A percentile compares a stretch with the other conserved stretches of the same genome.
Evolutionary conservation across 1,140 invertebrate species (phyloP).

Genomic region (Heterodera carotae): DNA sequence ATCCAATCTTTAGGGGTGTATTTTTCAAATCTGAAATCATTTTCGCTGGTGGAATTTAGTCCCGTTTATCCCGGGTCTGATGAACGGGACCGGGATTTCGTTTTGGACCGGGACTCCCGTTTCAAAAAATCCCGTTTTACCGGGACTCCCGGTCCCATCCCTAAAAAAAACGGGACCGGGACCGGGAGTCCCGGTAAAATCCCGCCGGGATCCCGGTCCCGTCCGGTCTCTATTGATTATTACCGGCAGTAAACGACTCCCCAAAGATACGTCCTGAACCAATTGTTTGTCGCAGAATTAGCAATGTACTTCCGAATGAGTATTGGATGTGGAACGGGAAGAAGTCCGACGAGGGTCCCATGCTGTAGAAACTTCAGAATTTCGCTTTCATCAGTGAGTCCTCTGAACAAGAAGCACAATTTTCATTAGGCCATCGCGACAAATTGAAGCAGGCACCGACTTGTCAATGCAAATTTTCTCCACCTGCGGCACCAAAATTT

Average conservation of each 20-base stretch:
- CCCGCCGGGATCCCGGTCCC: no score
- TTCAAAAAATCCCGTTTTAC: no score
- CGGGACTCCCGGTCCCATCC: no score
- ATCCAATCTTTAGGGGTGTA: no score
- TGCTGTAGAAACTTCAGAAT: slow-evolving; percentile 98
- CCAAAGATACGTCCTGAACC: slow-evolving; percentile 98
- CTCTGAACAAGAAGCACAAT: slow-evolving; percentile 72
- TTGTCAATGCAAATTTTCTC: slow-evolving; percentile 99
- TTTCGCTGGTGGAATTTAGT: no score
- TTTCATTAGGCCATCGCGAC: slow-evolving; percentile 14
- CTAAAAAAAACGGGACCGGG: no score
- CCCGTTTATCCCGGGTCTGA: no score
- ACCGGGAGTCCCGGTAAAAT: no score
- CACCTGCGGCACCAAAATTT: slow-evolving; percentile 97
- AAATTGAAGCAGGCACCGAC: slow-evolving; percentile 70
- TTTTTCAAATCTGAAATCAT: no score
- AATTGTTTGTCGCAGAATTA: slow-evolving; percentile 93
- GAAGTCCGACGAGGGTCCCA: slow-evolving; percentile 91
- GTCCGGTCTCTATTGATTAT: slow-evolving; percentile 74
- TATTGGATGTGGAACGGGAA: slow-evolving; percentile 98
- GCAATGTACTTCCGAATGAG: slow-evolving; percentile 97
- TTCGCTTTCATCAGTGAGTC: slow-evolving; percentile 98
- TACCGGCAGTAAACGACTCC: slow-evolving; percentile 95
- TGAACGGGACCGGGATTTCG: no score
- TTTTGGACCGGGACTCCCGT: no score